Conservation (phyloP, 1,140 invertebrate genomes). For the Anoplophora glabripennis region DNA sequence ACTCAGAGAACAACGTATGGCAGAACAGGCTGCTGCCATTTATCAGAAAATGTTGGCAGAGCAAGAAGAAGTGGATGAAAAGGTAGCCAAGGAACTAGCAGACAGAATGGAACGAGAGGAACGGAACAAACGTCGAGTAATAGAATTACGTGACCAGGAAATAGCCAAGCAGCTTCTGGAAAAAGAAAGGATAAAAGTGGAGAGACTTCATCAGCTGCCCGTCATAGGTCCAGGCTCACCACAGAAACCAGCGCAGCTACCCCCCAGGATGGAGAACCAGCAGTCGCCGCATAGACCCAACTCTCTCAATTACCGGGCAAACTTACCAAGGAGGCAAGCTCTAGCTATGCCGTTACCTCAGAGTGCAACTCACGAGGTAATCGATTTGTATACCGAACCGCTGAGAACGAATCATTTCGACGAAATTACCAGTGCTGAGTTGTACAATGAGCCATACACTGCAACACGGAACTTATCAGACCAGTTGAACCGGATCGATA, state of each 20-base stretch:
- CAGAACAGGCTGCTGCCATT: slow-evolving; percentile 56
- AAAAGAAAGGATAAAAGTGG: slow-evolving; percentile 33
- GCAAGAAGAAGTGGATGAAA: slow-evolving; percentile 70
- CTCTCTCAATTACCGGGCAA: slow-evolving; percentile 32
- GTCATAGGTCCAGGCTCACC: slow-evolving; percentile 11
- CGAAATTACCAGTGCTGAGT: slow-evolving; percentile 29
- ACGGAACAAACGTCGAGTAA: slow-evolving; percentile 52
- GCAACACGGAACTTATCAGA: slow-evolving; percentile 24
- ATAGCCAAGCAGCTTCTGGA: slow-evolving; percentile 52
- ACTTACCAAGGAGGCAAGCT: slow-evolving; percentile 39
- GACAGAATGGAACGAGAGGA: slow-evolving; percentile 63
- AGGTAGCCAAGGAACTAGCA: slow-evolving; percentile 63
- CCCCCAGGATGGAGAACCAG: slow-evolving; percentile 21
- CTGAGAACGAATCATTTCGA: slow-evolving; percentile 14
- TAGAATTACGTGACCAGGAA: slow-evolving; percentile 54
- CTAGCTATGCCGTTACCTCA: slow-evolving; percentile 42
- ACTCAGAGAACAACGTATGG: slow-evolving; percentile 67
- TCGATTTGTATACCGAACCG: slow-evolving; percentile 24
- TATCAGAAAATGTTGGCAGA: slow-evolving; percentile 62
- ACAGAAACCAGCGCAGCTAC: slow-evolving; percentile 22
- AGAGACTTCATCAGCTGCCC: slow-evolving; percentile 26
- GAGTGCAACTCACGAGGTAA: slow-evolving; percentile 13
- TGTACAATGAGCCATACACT: slow-evolving; percentile 39
- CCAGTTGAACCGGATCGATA: slow-evolving; percentile 39
- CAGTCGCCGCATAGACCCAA: slow-evolving; percentile 26